Evolutionary conservation across 2,888 invertebrate species (phyloP).

Genomic region (Dynastes hyllus): DNA sequence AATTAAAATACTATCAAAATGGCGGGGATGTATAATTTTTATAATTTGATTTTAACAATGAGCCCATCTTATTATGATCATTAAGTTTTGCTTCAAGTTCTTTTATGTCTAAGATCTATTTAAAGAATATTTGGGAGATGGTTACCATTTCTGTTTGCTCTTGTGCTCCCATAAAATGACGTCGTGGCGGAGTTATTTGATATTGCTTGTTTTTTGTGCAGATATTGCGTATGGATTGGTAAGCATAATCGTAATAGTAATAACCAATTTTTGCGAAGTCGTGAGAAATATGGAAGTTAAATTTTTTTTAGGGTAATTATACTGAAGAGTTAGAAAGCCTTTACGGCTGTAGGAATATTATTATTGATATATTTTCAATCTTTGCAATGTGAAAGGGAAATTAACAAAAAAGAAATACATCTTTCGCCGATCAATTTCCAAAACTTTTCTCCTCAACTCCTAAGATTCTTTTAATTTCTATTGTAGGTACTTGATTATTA

Average conservation of each 20-base stretch:
- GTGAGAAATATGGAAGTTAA: no score
- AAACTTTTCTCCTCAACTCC: no score
- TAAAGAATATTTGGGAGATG: neutral
- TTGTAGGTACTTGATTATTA: no score
- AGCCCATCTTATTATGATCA: neutral
- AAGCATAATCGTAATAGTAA: neutral
- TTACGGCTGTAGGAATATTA: no score
- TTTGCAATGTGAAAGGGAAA: no score
- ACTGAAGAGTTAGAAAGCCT: no score
- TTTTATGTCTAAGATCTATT: neutral
- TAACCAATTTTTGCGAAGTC: no score
- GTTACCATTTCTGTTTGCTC: neutral
- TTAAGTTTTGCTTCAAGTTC: neutral
- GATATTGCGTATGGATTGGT: neutral
- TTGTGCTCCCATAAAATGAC: neutral
- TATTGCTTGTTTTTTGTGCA: neutral
- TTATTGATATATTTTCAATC: no score
- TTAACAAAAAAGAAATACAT: no score
- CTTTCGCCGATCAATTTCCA: no score
- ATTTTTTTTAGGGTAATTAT: no score
- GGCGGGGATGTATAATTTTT: neutral
- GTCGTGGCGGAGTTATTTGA: neutral
- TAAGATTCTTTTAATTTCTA: no score
- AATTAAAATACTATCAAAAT: conserved; percentile 4
- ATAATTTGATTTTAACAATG: neutral